Evolutionary conservation across 2,797 vertebrate genomes (phyloP).

Genomic region (Limosa lapponica): DNA sequence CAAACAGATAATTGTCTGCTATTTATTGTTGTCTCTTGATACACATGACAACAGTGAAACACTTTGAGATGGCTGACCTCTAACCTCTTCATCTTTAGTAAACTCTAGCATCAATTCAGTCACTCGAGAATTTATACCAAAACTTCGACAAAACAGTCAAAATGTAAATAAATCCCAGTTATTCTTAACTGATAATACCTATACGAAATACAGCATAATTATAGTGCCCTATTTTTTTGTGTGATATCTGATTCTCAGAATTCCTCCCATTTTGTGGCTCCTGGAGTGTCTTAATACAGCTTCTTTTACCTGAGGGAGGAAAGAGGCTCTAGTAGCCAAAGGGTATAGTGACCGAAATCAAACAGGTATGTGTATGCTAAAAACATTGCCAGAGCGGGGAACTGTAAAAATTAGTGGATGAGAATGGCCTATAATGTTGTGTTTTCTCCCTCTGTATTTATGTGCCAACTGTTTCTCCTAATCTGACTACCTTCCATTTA

Average conservation of each 20-base stretch:
- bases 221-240: neutral
- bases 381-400: neutral
- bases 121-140: neutral
- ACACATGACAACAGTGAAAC: neutral
- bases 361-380: neutral
- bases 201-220: neutral
- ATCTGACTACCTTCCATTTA: neutral
- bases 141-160: neutral
- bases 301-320: neutral
- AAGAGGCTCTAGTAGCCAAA: neutral
- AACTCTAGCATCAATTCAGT: neutral
- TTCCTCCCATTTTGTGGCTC: neutral
- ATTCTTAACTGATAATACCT: neutral
- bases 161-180: neutral
- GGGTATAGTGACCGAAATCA: neutral
- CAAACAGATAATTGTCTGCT: neutral
- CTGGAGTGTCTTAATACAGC: neutral
- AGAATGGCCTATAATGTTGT: neutral
- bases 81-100: neutral
- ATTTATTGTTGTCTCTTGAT: neutral
- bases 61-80: neutral
- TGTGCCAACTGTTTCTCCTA: neutral
- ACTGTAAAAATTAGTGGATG: neutral
- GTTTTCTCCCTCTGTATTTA: neutral
- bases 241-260: neutral